Base-by-base conservation (phyloP, 2,113 vertebrate genomes). In the Oryzias curvinotus region DNA sequence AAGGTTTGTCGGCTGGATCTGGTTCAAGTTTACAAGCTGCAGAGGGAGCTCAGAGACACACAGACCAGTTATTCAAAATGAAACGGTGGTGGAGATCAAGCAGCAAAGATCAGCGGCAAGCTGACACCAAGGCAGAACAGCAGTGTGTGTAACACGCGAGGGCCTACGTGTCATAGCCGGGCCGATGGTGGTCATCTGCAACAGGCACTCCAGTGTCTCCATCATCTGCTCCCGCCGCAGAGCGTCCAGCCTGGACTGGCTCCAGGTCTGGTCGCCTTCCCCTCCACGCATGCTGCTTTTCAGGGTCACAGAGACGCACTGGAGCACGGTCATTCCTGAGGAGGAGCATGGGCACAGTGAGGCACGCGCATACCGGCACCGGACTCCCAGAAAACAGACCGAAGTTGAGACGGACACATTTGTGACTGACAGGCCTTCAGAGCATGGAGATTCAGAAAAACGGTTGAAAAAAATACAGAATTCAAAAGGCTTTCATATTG, bases 121-220 rank as follows among this genome's bases (percentile, higher is more conserved):
- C 26, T 28, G 5, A 28, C 26, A 28, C 26, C 6, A 28, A 28
- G 3, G 26, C 26, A 28, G 26, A 28, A 28, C 26, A 4, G 26
- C 26, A 5, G 8, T 36, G 30, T 2, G 36, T 36, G 7, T 44
- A 50, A 44, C 46, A 50, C 14, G 7, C 10, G 2, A 5, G 43
- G 36, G 5, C 5, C 3, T 42, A 62, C 84, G 44, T 67, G 94
- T 92, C 85, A 80, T 83, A 43, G 75, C 41, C 28, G 83, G 86
- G 1, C 77, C 73, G 68, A 73, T 67, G 45, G 85, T 91, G 74
- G 91, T 91, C 93, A 95, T 95, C 70, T 93, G 89, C 14, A 96
- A 69, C 25, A 96, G 80, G 73, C 90, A 94, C 51, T 87, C 87
- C 41, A 96, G 91, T 0, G 93, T 93, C 66, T 94, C 92, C 52